Evolutionary conservation across 2,888 invertebrate species (phyloP), one percentile per base, ranked within the genome.

Genomic region (Ophioninae sp.): DNA sequence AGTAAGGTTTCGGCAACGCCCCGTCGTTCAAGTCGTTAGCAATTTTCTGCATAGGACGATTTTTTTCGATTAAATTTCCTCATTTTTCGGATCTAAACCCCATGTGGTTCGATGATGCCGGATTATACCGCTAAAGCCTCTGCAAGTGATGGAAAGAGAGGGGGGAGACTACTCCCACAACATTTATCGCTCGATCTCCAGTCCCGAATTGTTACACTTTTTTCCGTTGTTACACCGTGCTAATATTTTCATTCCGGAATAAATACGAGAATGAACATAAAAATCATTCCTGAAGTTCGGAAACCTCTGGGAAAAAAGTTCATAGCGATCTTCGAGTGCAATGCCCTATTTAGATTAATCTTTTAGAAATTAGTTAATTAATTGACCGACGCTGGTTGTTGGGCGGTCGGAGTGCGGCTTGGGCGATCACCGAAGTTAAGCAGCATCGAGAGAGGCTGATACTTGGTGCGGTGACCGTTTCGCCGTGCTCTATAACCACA

Each of bases 1-100:
- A 82, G 83, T 79, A 77, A 76, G 87, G 88, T 88, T 89, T 87
- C 87, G 84, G 91, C 84, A 88, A 89, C 92, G 92, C 92, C 92
- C 92, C 90, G 89, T 85, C 91, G 90, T 92, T 92, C 92, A 92
- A 92, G 92, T 92, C 91, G 92, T 93, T 92, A 92, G 92, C 90
- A 93, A 93, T 93, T 93, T 93, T 91, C 92, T 93, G 92, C 91
- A 88, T 91, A 89, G 89, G 88, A 91, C 91, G 90, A 91, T 91
- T 91, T 89, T 91, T 44, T 72, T 41, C 37, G 17, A 39, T 79
- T 64, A 39, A 63, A 37, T 63, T 63, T 61, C 44, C 41, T 23
- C 39, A 67, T 41, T 69, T 79, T 85, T 89, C 86, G 87, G 88
- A 85, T 90, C 90, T 87, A 92, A 92, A 92, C 92, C 91, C 92